Conservation (phyloP, 2,113 vertebrate genomes). For the Cyprinodon tularosa region DNA sequence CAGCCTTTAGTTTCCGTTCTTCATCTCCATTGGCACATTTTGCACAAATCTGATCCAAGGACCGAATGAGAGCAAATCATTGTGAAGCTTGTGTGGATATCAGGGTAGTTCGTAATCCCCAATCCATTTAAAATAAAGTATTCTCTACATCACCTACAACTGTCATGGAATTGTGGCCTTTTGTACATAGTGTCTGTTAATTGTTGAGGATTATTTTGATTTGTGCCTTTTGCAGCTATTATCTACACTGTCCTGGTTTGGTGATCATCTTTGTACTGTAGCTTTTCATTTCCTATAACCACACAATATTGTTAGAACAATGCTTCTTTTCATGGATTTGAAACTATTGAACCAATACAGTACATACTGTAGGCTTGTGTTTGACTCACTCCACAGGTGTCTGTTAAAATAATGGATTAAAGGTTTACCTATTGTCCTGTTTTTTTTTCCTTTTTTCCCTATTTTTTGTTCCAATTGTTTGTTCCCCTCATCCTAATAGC, state of each 20-base stretch:
- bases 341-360: neutral
- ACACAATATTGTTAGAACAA: neutral
- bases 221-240: neutral
- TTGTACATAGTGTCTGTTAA: neutral
- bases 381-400: no score
- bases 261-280: neutral
- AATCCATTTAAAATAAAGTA: neutral
- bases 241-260: neutral
- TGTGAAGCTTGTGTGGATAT: neutral
- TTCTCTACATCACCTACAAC: neutral
- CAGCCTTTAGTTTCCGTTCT: conserved; percentile 3
- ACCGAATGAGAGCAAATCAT: neutral
- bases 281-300: neutral
- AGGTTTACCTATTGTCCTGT: no score
- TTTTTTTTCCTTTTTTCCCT: no score
- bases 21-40: conserved; percentile 6
- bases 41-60: neutral
- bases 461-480: no score
- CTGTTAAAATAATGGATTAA: no score
- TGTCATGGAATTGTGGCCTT: neutral
- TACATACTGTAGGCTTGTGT: no score
- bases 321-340: neutral
- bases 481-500: no score
- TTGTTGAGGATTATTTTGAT: neutral
- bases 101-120: neutral